phyloP scores from a whole-genome alignment of 2,113 vertebrate genomes.

The Procapra przewalskii region DNA sequence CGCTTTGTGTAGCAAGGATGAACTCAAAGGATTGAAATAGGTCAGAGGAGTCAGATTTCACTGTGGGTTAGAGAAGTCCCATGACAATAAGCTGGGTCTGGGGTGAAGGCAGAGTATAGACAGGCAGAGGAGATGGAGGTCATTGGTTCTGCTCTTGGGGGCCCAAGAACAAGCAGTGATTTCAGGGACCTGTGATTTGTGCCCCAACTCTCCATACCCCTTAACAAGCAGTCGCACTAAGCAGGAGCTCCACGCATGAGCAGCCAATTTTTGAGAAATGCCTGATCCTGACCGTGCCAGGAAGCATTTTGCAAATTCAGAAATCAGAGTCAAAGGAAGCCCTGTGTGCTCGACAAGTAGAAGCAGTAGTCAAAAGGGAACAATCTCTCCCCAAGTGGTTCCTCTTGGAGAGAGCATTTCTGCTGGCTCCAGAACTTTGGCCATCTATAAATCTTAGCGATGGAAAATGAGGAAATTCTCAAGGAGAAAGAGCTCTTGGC shows the following conservation, averaged over 20 bases:
- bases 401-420: slow-evolving; percentile 34
- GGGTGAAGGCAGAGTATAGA: not conserved
- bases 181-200: not conserved
- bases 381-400: not conserved
- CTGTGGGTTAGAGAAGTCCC: not conserved
- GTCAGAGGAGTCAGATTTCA: not conserved
- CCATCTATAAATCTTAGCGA: slow-evolving; percentile 56
- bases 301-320: slow-evolving; percentile 67
- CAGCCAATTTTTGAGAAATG: not conserved
- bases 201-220: too few relatives aligned
- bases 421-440: slow-evolving; percentile 65
- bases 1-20: not conserved
- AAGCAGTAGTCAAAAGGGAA: slow-evolving; percentile 31
- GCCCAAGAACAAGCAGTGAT: not conserved
- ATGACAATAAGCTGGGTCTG: not conserved
- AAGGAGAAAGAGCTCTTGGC: slow-evolving; percentile 45
- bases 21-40: not conserved
- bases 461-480: slow-evolving; percentile 48
- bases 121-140: not conserved
- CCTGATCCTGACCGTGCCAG: not conserved
- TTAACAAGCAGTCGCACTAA: not conserved
- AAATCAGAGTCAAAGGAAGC: slow-evolving; percentile 73
- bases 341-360: not conserved
- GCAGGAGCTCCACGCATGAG: not conserved
- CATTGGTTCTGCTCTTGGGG: not conserved